Base-by-base conservation (phyloP, 2,797 vertebrate species). In the Sebastes itinus region DNA sequence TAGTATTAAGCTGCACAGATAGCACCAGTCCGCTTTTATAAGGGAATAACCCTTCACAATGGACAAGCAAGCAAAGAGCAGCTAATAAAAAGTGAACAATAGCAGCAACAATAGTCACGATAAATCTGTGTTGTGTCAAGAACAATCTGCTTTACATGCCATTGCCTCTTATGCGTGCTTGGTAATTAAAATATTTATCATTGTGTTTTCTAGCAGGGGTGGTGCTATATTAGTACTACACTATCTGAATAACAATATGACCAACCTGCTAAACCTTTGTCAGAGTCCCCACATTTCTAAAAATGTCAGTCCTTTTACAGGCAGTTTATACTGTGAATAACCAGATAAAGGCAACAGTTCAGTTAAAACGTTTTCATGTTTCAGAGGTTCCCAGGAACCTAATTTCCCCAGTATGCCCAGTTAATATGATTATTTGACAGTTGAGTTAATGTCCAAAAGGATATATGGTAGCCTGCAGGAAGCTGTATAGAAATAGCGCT, bases 171-270 rank as follows among this genome's bases (percentile, higher is more conserved):
- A 60, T 46, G 76, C 69, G 69, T 35, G 54, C 38, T 49, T 63
- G 59, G 60, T 83, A 78, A 79, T 85, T 87, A 76, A 84, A 90
- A 85, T 80, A 83, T 88, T 83, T 84, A 90, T 89, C 64, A 69
- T 55, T 28, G 49, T 56, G 67, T 75, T 85, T 73, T 81, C 49
- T 72, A 62, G 78, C 56, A 59, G 78, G 52, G 35, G 61, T 68
- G 35, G 20, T 35, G 62, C 75, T 76, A 54, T 62, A 82, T 78
- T 62, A 58, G 61, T 66, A 86, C 69, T 66, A 86, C 69, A 71
- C 30, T 56, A 7, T 23, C 59, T 30, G 59, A 84, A 82, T 64
- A 18, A 46, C 65, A 81, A 72, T 74, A 4, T 77, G 68, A 62
- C 67, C 72, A 46, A 46, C 38, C 59, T 71, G 63, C 11, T 14